Evolutionary conservation across 2,888 invertebrate species (phyloP), one percentile per base, ranked within the genome.

Genomic region (Sthenelais limicola): DNA sequence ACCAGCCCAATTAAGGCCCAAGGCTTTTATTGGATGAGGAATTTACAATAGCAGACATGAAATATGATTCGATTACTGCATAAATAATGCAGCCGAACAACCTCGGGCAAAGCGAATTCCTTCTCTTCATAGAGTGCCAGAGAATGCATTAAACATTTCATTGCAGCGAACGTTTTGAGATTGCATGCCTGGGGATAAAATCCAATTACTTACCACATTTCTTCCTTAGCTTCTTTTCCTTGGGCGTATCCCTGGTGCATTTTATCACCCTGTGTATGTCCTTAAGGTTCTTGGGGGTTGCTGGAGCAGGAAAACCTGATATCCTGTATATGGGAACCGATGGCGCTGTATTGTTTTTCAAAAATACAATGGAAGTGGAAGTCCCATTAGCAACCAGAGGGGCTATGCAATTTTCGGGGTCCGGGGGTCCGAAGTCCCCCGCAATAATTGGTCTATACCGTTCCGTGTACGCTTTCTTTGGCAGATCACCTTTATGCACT

Each of bases 361-460:
- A 21, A 26, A 70, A 70, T 26, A 70, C 70, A 9, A 70, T 38
- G 49, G 38, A 35, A 24, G 56, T 5, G 15, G 30, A 18, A 30
- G 28, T 56, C 5, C 54, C 51, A 26, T 56, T 51, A 24, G 30
- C 70, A 21, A 26, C 26, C 26, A 70, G 38, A 21, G 49, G 38
- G 15, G 70, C 70, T 1, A 70, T 43, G 43, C 70, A 70, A 1
- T 54, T 38, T 7, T 51, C 70, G 26, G 9, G n/a, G 26, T 56
- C 48, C 26, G 18, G 26, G 1, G 70, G 70, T 7, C 70, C 70
- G 56, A 70, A 70, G 56, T 70, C 70, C 21, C 70, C 70, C 12
- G 70, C 70, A 33, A 70, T 54, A 3, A 70, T 56, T 15, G 52
- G 70, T 9, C 26, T 30, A 18, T 70, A 70, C 21, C 38, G 24